These are phyloP conservation scores for Crotalus helleri DNA, from an alignment of 2,113 vertebrate species.

Conservation along the genomic window DNA sequence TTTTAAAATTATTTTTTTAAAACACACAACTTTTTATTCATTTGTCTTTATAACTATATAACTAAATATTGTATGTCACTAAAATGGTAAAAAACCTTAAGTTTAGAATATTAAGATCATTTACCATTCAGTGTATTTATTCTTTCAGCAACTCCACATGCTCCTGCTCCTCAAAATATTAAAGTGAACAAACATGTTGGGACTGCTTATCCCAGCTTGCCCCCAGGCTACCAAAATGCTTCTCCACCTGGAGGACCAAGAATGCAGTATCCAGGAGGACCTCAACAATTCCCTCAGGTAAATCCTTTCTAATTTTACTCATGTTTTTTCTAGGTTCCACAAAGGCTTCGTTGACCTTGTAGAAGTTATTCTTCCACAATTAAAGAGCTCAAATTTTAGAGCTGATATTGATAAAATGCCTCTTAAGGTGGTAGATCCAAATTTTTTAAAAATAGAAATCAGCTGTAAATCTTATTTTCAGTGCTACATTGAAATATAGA, in stretches of 20 bases:
- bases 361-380: neutral
- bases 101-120: neutral
- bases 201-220: slow-evolving; percentile 85
- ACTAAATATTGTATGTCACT: neutral
- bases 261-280: slow-evolving; percentile 75
- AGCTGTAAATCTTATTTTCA: neutral
- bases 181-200: slow-evolving; percentile 76
- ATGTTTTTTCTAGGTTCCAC: neutral
- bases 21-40: neutral
- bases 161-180: slow-evolving; percentile 66
- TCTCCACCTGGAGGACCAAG: slow-evolving; percentile 61
- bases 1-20: neutral
- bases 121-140: slow-evolving; percentile 32
- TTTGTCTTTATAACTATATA: neutral
- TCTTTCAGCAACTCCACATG: slow-evolving; percentile 68
- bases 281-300: slow-evolving; percentile 87
- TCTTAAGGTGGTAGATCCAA: neutral
- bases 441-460: neutral
- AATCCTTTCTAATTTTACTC: neutral
- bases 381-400: neutral
- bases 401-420: neutral
- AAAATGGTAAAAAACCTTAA: neutral
- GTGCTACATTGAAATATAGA: neutral
- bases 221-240: slow-evolving; percentile 86
- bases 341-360: neutral